Evolutionary conservation across 2,888 invertebrate species (phyloP).

Genomic region (Eupeodes luniger): DNA sequence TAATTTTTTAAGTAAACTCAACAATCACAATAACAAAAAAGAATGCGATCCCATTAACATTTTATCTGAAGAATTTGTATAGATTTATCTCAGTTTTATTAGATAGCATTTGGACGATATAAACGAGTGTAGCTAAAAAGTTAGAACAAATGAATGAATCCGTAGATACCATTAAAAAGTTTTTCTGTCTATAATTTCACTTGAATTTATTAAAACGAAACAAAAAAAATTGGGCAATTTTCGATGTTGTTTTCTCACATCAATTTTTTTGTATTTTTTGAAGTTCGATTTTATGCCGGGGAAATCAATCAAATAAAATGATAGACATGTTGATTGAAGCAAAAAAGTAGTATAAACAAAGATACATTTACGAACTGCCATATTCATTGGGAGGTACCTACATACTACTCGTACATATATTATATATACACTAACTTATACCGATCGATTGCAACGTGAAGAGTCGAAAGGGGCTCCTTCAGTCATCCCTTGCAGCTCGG

Average conservation of each 20-base stretch:
- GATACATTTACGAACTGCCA: slow-evolving; percentile 54
- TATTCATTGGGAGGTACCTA: slow-evolving; percentile 8
- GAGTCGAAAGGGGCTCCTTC: slow-evolving; percentile 25
- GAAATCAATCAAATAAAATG: slow-evolving; percentile 79
- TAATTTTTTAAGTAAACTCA: slow-evolving; percentile 72
- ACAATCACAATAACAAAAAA: slow-evolving; percentile 37
- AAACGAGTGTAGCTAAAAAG: slow-evolving; percentile 27
- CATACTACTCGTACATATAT: neutral
- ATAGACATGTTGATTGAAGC: slow-evolving; percentile 79
- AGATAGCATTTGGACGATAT: slow-evolving; percentile 67
- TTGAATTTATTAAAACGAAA: slow-evolving; percentile 63
- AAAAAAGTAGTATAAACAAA: slow-evolving; percentile 78
- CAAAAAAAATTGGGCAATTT: slow-evolving; percentile 47
- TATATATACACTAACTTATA: neutral
- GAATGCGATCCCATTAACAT: slow-evolving; percentile 61
- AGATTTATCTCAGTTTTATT: slow-evolving; percentile 73
- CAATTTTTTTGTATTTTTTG: slow-evolving; percentile 55
- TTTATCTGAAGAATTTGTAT: slow-evolving; percentile 63
- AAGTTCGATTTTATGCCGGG: slow-evolving; percentile 77
- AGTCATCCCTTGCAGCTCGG: slow-evolving; percentile 21
- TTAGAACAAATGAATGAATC: slow-evolving; percentile 72
- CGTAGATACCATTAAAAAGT: slow-evolving; percentile 49
- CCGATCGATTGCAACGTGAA: slow-evolving; percentile 33
- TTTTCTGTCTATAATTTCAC: slow-evolving; percentile 72
- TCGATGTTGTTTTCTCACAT: slow-evolving; percentile 55